Evolutionary conservation across 2,113 vertebrate genomes (phyloP).

Genomic region (Muscicapa adusta): DNA sequence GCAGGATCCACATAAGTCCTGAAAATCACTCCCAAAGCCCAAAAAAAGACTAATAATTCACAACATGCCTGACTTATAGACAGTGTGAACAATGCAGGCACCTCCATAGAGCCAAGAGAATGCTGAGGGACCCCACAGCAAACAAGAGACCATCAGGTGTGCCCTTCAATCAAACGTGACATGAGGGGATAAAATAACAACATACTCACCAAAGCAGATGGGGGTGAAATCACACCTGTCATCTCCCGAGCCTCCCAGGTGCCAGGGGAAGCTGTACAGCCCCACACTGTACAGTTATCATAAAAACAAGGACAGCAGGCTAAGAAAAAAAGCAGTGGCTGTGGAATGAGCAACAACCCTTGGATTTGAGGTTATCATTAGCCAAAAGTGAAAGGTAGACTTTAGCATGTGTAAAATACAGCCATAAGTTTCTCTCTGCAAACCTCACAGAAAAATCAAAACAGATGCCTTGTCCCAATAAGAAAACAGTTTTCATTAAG

Average conservation of each 20-base stretch:
- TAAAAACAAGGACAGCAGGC: background rate
- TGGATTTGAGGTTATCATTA: background rate
- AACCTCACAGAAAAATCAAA: background rate
- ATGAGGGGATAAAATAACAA: background rate
- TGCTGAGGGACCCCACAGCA: background rate
- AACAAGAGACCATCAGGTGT: background rate
- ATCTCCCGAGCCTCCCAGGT: background rate
- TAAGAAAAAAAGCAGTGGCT: background rate
- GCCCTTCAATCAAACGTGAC: background rate
- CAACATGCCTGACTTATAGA: background rate
- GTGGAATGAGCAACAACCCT: background rate
- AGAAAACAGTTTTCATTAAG: background rate
- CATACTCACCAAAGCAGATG: background rate
- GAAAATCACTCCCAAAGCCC: background rate
- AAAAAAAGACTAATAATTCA: background rate
- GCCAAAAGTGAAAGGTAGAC: background rate
- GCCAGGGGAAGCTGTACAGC: background rate
- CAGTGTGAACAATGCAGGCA: background rate
- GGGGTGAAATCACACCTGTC: background rate
- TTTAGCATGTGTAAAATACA: background rate
- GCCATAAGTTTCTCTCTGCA: background rate
- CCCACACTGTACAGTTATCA: background rate
- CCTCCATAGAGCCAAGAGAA: background rate
- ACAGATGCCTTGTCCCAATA: background rate
- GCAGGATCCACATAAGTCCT: background rate